These are phyloP conservation scores for Sylvia borin DNA, from an alignment of 2,797 vertebrate species.

Conservation along the genomic window DNA sequence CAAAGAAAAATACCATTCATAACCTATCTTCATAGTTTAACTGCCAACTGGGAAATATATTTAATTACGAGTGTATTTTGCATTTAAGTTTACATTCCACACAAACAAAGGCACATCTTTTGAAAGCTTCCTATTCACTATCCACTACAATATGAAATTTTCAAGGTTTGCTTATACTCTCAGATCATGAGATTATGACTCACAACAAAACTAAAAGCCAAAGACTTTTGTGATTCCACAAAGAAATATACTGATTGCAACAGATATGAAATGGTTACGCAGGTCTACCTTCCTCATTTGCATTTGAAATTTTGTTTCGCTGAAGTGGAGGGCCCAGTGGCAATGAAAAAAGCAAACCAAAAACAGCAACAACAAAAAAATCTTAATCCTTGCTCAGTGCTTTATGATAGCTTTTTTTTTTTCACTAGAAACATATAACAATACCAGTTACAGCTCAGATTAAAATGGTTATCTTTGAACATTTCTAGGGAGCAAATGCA, in stretches of 20 bases:
- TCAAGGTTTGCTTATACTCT: background rate
- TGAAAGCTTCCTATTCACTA: background rate
- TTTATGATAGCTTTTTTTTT: background rate
- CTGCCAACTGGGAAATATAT: background rate
- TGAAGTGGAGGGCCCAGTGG: background rate
- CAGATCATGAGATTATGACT: conserved; percentile 23
- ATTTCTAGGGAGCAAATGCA: background rate
- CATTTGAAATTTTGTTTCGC: background rate
- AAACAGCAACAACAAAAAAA: background rate
- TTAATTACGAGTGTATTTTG: background rate
- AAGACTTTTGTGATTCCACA: background rate
- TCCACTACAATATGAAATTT: background rate
- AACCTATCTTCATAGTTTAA: background rate
- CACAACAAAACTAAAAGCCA: conserved; percentile 13
- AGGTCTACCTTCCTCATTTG: background rate
- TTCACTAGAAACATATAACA: background rate
- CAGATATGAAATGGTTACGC: background rate
- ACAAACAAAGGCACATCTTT: conserved; percentile 1
- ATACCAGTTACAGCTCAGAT: background rate
- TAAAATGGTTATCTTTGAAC: conserved; percentile 5
- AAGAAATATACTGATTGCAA: conserved; percentile 11
- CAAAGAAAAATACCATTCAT: background rate
- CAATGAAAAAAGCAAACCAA: background rate
- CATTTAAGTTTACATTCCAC: background rate
- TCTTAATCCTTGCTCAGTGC: background rate